Evolutionary conservation across 1,140 invertebrate genomes (phyloP), one percentile per base, ranked within the genome.

Genomic region (Adelges cooleyi): DNA sequence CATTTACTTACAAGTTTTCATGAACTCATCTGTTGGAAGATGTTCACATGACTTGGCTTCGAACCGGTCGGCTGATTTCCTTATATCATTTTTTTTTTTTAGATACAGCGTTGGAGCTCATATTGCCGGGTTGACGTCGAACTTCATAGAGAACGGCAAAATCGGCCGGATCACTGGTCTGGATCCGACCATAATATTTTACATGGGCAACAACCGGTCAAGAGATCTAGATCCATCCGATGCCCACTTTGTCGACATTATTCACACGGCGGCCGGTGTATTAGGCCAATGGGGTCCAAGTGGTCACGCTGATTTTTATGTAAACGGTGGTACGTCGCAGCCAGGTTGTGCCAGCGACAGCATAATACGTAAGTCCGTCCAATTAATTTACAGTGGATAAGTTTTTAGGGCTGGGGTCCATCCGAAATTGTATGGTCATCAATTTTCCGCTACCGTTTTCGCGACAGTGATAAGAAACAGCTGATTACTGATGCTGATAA

Each of bases 241-340:
- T 74, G 90, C 89, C 0, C 77, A 85, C 68, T 92, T 93, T 74
- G 89, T 93, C 20, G 90, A 93, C 74, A 83, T 92, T 22, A 80
- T 94, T 50, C 91, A 95, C 73, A 92, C 91, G 0, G 90, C 90
- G 33, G 89, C 87, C 1, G 88, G 88, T 0, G 86, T 90, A 52
- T 77, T 90, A 17, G 86, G 87, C 0, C 86, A 90, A 71, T 90
- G 87, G 87, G 86, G 87, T 2, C 86, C 87, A 1, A 89, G 84
- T 69, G 90, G 89, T 0, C 89, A 92, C 73, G 87, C 87, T 10
- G 90, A 93, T 73, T 93, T 91, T 75, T 92, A 92, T 75, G 86
- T 91, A 23, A 92, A 93, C 72, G 90, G 90, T 10, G 90, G 90
- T 33, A 88, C 86, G 42, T 85, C 86, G 70, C 90, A 93, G 70